Conservation (phyloP, 2,888 invertebrate genomes). For the Omphaloscelis lunosa region DNA sequence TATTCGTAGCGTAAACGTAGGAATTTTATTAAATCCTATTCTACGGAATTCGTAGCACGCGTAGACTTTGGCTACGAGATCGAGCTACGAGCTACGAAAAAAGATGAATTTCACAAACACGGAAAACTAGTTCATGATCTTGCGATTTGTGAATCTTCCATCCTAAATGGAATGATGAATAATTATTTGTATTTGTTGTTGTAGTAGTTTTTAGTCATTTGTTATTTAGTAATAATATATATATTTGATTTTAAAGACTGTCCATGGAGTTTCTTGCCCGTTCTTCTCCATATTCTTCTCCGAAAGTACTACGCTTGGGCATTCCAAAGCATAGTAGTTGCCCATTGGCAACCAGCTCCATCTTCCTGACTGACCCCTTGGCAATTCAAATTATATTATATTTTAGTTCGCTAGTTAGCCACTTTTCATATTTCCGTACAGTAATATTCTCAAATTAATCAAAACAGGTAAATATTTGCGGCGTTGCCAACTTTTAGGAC, state of each 20-base stretch:
- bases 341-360: no score
- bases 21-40: slow-evolving; percentile 8
- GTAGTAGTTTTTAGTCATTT: no score
- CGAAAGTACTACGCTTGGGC: no score
- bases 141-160: neutral
- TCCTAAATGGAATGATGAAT: neutral
- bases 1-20: neutral
- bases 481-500: no score
- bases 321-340: no score
- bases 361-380: no score
- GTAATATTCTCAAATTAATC: no score
- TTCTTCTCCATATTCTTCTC: neutral
- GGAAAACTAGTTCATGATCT: neutral
- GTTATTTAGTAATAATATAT: neutral
- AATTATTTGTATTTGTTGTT: neutral
- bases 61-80: slow-evolving; percentile 47
- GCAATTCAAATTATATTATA: no score
- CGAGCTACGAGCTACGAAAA: slow-evolving; percentile 51
- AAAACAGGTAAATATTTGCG: no score
- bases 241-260: neutral
- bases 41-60: slow-evolving; percentile 50
- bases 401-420: no score
- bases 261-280: neutral
- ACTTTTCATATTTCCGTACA: no score
- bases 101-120: slow-evolving; percentile 1